These are phyloP conservation scores for Pyrocephalus nanus DNA, from an alignment of 2,797 vertebrate genomes.

Conservation along the genomic window DNA sequence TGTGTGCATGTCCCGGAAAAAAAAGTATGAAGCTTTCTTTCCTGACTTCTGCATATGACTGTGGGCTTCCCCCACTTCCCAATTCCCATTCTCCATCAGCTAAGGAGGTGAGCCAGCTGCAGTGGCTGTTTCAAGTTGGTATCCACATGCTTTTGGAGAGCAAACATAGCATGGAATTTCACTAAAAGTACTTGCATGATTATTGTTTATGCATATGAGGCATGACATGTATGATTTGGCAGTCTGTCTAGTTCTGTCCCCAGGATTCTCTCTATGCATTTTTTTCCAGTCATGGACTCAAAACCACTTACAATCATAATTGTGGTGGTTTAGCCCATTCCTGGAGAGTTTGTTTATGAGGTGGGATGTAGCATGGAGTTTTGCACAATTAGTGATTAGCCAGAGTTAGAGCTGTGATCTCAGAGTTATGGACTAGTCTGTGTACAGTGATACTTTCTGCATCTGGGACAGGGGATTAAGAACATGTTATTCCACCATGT, in stretches of 20 bases:
- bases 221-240: not conserved
- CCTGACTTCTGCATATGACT: not conserved
- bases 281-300: not conserved
- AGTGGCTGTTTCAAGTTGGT: not conserved
- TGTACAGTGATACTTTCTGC: not conserved
- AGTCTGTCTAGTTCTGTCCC: not conserved
- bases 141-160: not conserved
- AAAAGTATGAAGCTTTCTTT: not conserved
- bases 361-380: not conserved
- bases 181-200: not conserved
- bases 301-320: not conserved
- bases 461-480: not conserved
- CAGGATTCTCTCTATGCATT: not conserved
- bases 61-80: not conserved
- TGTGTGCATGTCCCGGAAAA: not conserved
- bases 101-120: not conserved
- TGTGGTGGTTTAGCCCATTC: not conserved
- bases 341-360: not conserved
- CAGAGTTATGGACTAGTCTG: not conserved
- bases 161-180: not conserved
- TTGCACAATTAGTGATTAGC: not conserved
- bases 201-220: not conserved
- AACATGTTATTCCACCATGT: not conserved
- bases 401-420: not conserved
- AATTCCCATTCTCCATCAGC: not conserved